phyloP scores from a whole-genome alignment of 2,113 vertebrate species.

The Zosterops lateralis region DNA sequence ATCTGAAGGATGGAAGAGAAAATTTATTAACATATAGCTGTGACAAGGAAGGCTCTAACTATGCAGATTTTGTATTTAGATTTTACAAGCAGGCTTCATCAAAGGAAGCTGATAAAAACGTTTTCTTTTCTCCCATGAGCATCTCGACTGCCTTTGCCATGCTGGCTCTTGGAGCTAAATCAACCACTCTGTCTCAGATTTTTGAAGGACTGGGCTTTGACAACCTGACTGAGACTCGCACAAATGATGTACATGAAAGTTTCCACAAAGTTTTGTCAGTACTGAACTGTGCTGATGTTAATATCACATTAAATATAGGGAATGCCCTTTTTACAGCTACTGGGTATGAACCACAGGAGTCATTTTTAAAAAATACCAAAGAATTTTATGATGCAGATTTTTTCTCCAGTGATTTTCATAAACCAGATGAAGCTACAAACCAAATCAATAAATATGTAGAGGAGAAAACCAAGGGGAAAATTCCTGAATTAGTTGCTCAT shows the following conservation, averaged over 20 bases:
- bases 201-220: conserved; percentile 76
- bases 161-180: conserved; percentile 80
- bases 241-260: conserved; percentile 69
- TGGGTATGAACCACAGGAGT: conserved; percentile 44
- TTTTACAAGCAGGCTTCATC: conserved; percentile 76
- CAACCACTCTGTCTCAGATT: conserved; percentile 78
- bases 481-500: conserved; percentile 71
- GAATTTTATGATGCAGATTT: conserved; percentile 68
- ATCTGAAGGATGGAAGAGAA: background rate
- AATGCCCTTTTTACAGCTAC: conserved; percentile 73
- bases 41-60: conserved; percentile 42
- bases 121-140: conserved; percentile 87
- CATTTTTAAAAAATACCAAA: conserved; percentile 72
- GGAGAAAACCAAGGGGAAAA: conserved; percentile 79
- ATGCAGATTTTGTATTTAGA: conserved; percentile 79
- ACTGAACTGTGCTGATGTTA: conserved; percentile 54
- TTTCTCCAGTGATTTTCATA: conserved; percentile 70
- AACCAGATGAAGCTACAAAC: conserved; percentile 49
- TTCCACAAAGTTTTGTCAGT: conserved; percentile 75
- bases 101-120: conserved; percentile 56
- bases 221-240: background rate
- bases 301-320: conserved; percentile 63
- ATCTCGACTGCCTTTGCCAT: conserved; percentile 82
- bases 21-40: background rate
- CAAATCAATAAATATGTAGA: conserved; percentile 78